Percentiles rank a stretch among this genome's conserved stretches.
Conservation (phyloP, 2,797 vertebrate genomes). For the Macroramphosus scolopax region DNA sequence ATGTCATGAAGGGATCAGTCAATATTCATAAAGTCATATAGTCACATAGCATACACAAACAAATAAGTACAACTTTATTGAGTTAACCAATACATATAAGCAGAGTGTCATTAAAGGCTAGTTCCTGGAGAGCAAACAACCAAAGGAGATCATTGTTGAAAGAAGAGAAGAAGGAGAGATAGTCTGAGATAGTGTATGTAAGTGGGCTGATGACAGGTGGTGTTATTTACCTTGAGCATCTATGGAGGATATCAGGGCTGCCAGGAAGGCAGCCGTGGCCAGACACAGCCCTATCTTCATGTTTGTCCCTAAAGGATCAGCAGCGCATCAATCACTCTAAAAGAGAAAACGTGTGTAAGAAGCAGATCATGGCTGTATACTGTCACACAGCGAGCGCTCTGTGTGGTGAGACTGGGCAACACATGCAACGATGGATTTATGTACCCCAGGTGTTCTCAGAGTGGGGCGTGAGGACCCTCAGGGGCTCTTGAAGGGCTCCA, state of each 20-base stretch:
- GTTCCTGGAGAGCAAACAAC: constrained; percentile 27
- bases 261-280: constrained; percentile 83
- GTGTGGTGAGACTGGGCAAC: too few relatives aligned
- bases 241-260: constrained; percentile 84
- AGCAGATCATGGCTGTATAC: not conserved
- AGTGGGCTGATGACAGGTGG: constrained; percentile 26
- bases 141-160: constrained; percentile 24
- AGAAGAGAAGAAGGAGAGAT: constrained; percentile 41
- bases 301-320: constrained; percentile 78
- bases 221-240: constrained; percentile 94
- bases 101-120: constrained; percentile 17
- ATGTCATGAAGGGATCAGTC: constrained; percentile 33
- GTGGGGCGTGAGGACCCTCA: too few relatives aligned
- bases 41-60: constrained; percentile 49
- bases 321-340: constrained; percentile 91
- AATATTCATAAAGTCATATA: constrained; percentile 25
- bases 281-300: constrained; percentile 91
- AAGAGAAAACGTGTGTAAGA: constrained; percentile 26
- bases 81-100: constrained; percentile 47
- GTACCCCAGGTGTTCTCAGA: too few relatives aligned
- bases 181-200: constrained; percentile 38
- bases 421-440: too few relatives aligned
- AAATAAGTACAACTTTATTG: constrained; percentile 68
- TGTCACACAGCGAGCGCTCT: too few relatives aligned
- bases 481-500: too few relatives aligned